A percentile compares a stretch with the other conserved stretches of the same genome.
Evolutionary conservation across 1,140 invertebrate species (phyloP).

Genomic region (Drosophila kohkoa): DNA sequence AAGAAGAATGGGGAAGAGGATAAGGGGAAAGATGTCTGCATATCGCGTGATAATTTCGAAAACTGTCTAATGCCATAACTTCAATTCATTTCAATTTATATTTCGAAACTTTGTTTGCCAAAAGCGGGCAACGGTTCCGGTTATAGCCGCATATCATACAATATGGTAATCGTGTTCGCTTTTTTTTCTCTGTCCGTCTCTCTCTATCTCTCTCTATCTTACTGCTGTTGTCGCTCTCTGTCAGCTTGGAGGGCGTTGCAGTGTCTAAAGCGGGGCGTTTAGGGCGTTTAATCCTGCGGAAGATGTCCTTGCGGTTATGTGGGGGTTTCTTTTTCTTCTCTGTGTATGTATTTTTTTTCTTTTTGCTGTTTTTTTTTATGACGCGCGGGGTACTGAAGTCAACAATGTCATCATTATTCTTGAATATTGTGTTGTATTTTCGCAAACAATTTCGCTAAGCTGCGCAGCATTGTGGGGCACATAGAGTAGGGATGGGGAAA

Average conservation of each 20-base stretch:
- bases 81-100: constrained; percentile 84
- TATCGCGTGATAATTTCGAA: constrained; percentile 77
- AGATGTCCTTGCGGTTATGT: constrained; percentile 79
- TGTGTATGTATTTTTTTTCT: constrained; percentile 6
- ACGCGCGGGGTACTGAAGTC: constrained; percentile 74
- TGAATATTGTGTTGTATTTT: constrained; percentile 84
- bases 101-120: constrained; percentile 68
- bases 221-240: constrained; percentile 20
- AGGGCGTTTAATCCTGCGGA: constrained; percentile 82
- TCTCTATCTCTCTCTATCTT: constrained; percentile 5
- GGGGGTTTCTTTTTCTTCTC: constrained; percentile 29
- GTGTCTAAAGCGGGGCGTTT: constrained; percentile 79
- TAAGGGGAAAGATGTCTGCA: constrained; percentile 41
- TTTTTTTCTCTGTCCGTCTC: constrained; percentile 27
- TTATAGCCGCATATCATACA: constrained; percentile 79
- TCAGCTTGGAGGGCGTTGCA: constrained; percentile 68
- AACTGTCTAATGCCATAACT: constrained; percentile 82
- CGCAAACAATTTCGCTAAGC: constrained; percentile 83
- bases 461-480: constrained; percentile 48
- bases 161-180: constrained; percentile 79
- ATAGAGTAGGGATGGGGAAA: background rate
- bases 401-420: constrained; percentile 84
- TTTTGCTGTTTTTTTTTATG: constrained; percentile 59
- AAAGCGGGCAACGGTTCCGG: constrained; percentile 50
- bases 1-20: background rate